Base-by-base conservation (phyloP, 2,113 vertebrate species). In the Centropus bengalensis region DNA sequence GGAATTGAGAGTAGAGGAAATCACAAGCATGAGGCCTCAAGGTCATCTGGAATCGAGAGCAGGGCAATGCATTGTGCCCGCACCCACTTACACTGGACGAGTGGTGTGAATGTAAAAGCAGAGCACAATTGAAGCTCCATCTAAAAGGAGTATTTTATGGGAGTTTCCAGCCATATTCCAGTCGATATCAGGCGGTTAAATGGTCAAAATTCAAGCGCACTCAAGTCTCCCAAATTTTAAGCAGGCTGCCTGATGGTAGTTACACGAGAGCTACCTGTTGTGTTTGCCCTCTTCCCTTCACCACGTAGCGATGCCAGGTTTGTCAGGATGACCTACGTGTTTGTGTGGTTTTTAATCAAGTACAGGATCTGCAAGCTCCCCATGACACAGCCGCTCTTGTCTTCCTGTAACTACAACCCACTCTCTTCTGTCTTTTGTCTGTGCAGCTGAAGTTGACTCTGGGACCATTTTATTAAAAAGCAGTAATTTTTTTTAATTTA, bases 231-330 rank as follows among this genome's bases (percentile, higher is more conserved):
- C 54, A 52, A 28, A 45, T 59, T 69, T 68, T 44, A 40, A 33
- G 13, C 40, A 64, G 47, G 12, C 15, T 28, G 14, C 38, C 62
- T 64, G 49, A 45, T 56, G 26, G 38, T n/a, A 17, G 16, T 49
- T 62, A 16, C 36, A 36, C 36, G 26, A 47, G 54, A 64, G n/a
- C 44, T 71, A 17, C 5, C 27, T 74, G 51, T 30, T 26, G 15
- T 26, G 22, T 74, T 83, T 70, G 24, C 26, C 8, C 27, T 49
- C n/a, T 52, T 27, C 44, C 33, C 64, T 68, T 66, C 28, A 22
- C 24, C 47, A 3, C 17, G 4, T 36, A 27, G 24, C 3, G 0
- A 44, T 49, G 54, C 45, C 4, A 0, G 42, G 13, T 80, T 67
- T 51, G 49, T n/a, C 36, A 24, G 52, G 49, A 32, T 49, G 27